Conservation (phyloP, 92 coral and sea anemone genomes). For the Epizoanthus stellaris region DNA sequence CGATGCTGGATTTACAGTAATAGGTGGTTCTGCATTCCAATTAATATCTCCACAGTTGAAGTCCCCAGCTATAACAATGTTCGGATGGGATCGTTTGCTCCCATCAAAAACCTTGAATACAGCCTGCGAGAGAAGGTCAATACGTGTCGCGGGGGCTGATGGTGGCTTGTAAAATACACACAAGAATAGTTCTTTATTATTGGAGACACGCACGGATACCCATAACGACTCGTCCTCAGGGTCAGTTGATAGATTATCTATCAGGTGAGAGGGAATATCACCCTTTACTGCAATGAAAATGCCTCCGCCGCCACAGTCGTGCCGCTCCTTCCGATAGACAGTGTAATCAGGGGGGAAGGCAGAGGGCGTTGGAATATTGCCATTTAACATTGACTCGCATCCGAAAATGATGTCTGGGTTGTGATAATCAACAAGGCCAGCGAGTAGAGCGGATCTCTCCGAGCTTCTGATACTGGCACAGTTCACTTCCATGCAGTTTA, state of each 20-base stretch:
- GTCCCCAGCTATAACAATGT: too few species aligned
- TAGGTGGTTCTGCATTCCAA: neutral
- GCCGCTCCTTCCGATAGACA: neutral
- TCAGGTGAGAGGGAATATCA: neutral
- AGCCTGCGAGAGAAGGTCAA: neutral
- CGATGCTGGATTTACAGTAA: too few species aligned
- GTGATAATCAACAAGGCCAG: neutral
- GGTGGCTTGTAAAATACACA: neutral
- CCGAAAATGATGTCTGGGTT: neutral
- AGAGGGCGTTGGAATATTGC: constrained; percentile 4
- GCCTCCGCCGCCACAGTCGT: neutral
- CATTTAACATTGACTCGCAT: neutral
- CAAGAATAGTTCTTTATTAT: neutral
- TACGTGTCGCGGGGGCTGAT: constrained; percentile 1
- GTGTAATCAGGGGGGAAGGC: neutral
- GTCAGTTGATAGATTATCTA: neutral
- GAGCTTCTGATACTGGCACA: too few species aligned
- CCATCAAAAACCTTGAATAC: too few species aligned
- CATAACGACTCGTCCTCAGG: constrained; percentile 8
- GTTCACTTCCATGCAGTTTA: too few species aligned
- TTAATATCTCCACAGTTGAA: neutral
- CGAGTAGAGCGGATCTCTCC: neutral
- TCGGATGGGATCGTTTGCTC: too few species aligned
- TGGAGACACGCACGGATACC: neutral
- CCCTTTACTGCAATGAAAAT: neutral